These are phyloP conservation scores for Paramisgurnus dabryanus DNA, from an alignment of 2,113 vertebrate species.

Conservation along the genomic window DNA sequence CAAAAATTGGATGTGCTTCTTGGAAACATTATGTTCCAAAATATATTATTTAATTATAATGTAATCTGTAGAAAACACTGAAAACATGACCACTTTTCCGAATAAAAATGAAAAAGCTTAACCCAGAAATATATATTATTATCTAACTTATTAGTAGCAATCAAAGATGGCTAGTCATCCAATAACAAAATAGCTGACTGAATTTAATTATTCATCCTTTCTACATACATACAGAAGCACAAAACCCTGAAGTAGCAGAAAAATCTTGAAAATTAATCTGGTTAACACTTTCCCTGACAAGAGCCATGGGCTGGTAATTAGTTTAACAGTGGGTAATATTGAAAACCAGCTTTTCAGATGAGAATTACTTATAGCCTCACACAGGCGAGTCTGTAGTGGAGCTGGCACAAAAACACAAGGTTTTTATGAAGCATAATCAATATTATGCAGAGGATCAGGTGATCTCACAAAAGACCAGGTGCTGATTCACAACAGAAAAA, in stretches of 20 bases:
- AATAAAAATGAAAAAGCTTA: no score
- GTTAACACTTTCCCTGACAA: constrained; percentile 63
- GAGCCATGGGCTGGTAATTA: constrained; percentile 69
- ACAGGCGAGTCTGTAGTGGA: constrained; percentile 54
- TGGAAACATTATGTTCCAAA: no score
- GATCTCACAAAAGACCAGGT: neutral
- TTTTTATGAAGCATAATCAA: constrained; percentile 48
- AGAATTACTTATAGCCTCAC: constrained; percentile 63
- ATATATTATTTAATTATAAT: no score
- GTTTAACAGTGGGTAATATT: constrained; percentile 68
- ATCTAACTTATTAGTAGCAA: no score
- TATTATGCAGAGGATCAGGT: neutral
- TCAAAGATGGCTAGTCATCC: no score
- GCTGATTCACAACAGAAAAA: neutral
- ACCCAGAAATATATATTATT: no score
- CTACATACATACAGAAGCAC: neutral
- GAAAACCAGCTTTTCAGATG: constrained; percentile 59
- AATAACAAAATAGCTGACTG: no score
- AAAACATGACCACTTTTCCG: no score
- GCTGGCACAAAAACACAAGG: neutral
- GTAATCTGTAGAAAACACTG: no score
- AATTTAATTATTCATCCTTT: no score
- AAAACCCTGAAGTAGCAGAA: constrained; percentile 5
- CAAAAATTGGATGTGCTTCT: no score
- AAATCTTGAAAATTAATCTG: constrained; percentile 59